phyloP scores from a whole-genome alignment of 2,888 invertebrate species.

The Agonopterix alstromeriana region DNA sequence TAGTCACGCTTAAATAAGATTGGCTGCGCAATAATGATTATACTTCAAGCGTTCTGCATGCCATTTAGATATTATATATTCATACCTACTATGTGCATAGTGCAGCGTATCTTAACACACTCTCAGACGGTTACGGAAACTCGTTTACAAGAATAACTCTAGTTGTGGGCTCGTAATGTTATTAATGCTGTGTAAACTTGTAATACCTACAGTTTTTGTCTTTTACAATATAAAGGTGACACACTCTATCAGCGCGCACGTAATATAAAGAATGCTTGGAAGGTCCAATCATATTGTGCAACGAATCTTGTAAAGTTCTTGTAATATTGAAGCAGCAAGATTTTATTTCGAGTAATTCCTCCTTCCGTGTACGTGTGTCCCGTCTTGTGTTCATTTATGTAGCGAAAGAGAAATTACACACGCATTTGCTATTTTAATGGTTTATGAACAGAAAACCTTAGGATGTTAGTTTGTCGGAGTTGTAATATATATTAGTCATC shows the following conservation, averaged over 20 bases:
- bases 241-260: slow-evolving; percentile 59
- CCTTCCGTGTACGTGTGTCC: slow-evolving; percentile 73
- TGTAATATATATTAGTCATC: background rate
- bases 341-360: slow-evolving; percentile 62
- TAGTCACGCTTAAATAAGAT: slow-evolving; percentile 77
- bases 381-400: slow-evolving; percentile 58
- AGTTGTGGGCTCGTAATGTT: slow-evolving; percentile 34
- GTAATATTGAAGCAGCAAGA: slow-evolving; percentile 75
- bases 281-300: slow-evolving; percentile 75
- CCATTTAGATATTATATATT: slow-evolving; percentile 76
- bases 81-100: slow-evolving; percentile 75
- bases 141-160: slow-evolving; percentile 54
- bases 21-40: slow-evolving; percentile 77
- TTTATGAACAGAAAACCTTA: background rate
- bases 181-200: slow-evolving; percentile 35
- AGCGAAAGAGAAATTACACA: slow-evolving; percentile 67
- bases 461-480: background rate
- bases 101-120: slow-evolving; percentile 71
- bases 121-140: slow-evolving; percentile 67
- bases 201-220: slow-evolving; percentile 18
- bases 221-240: slow-evolving; percentile 74
- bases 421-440: slow-evolving; percentile 16
- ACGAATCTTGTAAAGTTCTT: slow-evolving; percentile 76
- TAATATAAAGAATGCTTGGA: slow-evolving; percentile 72
- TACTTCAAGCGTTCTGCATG: slow-evolving; percentile 78